These are phyloP conservation scores for Syrrhaptes paradoxus DNA, from an alignment of 2,113 vertebrate genomes.

Conservation along the genomic window DNA sequence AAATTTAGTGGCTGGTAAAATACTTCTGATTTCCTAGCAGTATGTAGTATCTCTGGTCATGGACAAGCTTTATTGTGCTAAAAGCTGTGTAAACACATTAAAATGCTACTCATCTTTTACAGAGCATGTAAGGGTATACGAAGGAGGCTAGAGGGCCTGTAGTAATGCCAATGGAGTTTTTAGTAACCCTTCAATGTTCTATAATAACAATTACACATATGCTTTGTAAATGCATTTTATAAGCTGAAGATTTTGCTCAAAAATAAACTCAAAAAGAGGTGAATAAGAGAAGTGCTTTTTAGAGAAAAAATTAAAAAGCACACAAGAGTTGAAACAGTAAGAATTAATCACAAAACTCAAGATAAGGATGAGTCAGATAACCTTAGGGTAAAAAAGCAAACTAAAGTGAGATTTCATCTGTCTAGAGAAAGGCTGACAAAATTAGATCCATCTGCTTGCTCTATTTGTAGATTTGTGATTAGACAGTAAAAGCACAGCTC, in stretches of 20 bases:
- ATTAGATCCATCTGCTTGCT: not conserved
- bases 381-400: not conserved
- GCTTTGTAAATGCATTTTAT: not conserved
- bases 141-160: not conserved
- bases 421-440: not conserved
- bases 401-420: not conserved
- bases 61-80: not conserved
- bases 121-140: not conserved
- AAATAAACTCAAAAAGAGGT: not conserved
- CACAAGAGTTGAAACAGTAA: not conserved
- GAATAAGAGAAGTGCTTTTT: not conserved
- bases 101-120: not conserved
- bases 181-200: not conserved
- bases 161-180: not conserved
- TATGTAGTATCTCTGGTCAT: not conserved
- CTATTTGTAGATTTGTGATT: not conserved
- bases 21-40: not conserved
- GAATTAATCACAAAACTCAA: not conserved
- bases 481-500: not conserved
- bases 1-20: not conserved
- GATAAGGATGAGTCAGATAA: not conserved
- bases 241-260: not conserved
- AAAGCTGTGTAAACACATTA: not conserved
- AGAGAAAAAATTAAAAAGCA: not conserved
- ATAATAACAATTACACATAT: not conserved